phyloP scores from a whole-genome alignment of 2,113 vertebrate genomes.

The Burhinus bistriatus region DNA sequence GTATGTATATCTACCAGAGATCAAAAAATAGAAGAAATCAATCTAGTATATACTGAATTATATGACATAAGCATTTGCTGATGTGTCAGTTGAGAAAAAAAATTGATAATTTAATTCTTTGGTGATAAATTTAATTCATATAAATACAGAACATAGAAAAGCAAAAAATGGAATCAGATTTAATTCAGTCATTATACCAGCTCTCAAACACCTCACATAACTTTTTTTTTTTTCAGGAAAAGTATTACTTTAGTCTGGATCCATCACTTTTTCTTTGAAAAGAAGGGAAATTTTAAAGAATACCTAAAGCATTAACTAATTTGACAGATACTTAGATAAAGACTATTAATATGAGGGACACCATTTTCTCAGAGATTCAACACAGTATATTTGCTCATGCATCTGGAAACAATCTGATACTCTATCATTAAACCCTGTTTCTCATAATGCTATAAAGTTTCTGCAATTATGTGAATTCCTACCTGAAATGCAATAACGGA shows the following conservation, averaged over 20 bases:
- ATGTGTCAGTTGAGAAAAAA: background rate
- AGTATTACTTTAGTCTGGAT: background rate
- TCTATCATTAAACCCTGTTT: background rate
- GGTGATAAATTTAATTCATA: background rate
- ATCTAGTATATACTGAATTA: background rate
- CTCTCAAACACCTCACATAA: background rate
- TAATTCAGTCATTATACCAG: background rate
- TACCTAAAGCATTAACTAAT: background rate
- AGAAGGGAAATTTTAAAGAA: background rate
- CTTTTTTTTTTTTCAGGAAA: background rate
- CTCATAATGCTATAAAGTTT: background rate
- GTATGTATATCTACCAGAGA: background rate
- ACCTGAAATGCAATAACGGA: background rate
- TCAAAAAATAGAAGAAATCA: background rate
- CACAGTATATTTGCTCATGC: background rate
- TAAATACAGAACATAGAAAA: background rate
- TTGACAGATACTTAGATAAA: background rate
- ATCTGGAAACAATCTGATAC: background rate
- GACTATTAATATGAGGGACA: background rate
- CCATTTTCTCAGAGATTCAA: background rate
- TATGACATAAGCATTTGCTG: background rate
- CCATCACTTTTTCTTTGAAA: background rate
- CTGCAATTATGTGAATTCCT: background rate
- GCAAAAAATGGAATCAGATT: background rate
- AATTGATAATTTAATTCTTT: background rate